A percentile compares a stretch with the other conserved stretches of the same genome.
Conservation (phyloP, 2,797 vertebrate genomes). For the Nyctalus aviator region DNA sequence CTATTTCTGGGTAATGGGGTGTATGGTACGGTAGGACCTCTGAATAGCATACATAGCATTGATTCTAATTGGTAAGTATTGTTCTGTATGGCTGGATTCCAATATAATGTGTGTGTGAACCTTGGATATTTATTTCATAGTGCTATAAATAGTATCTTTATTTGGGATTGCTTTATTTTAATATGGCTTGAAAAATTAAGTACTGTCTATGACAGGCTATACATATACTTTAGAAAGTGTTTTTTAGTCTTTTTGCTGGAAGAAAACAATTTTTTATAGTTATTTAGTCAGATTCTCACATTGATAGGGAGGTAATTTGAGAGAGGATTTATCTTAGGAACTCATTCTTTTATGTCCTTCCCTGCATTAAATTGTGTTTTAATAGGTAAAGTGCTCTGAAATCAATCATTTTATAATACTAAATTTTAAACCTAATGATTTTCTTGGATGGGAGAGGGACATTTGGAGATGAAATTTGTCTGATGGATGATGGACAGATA, state of each 20-base stretch:
- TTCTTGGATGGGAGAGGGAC: not conserved
- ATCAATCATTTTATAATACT: constrained; percentile 40
- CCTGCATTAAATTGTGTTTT: not conserved
- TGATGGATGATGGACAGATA: constrained; percentile 20
- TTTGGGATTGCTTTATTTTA: not conserved
- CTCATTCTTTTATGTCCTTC: not conserved
- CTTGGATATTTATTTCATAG: not conserved
- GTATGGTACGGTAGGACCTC: not conserved
- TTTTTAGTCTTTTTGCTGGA: not conserved
- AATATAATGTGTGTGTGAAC: not conserved
- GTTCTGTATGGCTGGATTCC: not conserved
- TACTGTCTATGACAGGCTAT: not conserved
- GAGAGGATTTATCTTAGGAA: not conserved
- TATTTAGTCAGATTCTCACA: constrained; percentile 28
- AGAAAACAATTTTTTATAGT: not conserved
- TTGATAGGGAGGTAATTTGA: not conserved
- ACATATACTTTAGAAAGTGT: not conserved
- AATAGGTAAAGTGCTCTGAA: not conserved
- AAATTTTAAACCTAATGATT: constrained; percentile 15
- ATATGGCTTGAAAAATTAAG: not conserved
- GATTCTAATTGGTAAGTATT: not conserved
- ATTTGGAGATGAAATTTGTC: not conserved
- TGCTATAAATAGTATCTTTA: not conserved
- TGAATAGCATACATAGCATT: not conserved
- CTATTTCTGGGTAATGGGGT: not conserved